Conservation (phyloP, 2,888 invertebrate species). For the Heliconius aoede region DNA sequence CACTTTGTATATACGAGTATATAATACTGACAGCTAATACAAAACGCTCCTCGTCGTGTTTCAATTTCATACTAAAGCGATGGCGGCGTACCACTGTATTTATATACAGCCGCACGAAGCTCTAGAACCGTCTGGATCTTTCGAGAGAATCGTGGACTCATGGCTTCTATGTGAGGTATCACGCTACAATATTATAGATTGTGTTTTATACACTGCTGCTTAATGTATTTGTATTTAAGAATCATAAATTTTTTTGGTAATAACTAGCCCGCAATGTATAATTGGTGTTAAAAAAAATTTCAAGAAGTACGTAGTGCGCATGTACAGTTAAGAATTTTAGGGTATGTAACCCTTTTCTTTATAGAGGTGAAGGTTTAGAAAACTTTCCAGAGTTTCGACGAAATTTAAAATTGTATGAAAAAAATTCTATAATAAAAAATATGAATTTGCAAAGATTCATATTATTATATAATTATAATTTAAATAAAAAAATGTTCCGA, state of each 20-base stretch:
- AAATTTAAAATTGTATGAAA: neutral
- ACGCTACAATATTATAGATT: conserved; percentile 43
- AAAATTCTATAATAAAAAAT: neutral
- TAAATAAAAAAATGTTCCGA: neutral
- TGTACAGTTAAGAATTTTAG: conserved; percentile 1
- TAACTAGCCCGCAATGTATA: conserved; percentile 12
- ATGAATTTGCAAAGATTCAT: neutral
- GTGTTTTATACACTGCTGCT: conserved; percentile 38
- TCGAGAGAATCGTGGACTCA: conserved; percentile 61
- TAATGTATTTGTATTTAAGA: neutral
- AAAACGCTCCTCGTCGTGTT: conserved; percentile 59
- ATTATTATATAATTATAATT: neutral
- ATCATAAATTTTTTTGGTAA: neutral
- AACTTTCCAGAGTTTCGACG: neutral
- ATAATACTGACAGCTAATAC: conserved; percentile 52
- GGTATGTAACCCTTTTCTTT: neutral
- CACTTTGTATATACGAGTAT: conserved; percentile 59
- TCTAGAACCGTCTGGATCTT: conserved; percentile 61
- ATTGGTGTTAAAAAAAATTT: neutral
- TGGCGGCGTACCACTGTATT: conserved; percentile 60
- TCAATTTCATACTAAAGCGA: conserved; percentile 70
- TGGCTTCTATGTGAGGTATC: conserved; percentile 23
- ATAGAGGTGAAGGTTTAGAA: neutral
- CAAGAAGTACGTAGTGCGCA: neutral
- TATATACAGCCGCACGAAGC: conserved; percentile 62